phyloP scores from a whole-genome alignment of 2,113 vertebrate species.

The Pluvianellus socialis region DNA sequence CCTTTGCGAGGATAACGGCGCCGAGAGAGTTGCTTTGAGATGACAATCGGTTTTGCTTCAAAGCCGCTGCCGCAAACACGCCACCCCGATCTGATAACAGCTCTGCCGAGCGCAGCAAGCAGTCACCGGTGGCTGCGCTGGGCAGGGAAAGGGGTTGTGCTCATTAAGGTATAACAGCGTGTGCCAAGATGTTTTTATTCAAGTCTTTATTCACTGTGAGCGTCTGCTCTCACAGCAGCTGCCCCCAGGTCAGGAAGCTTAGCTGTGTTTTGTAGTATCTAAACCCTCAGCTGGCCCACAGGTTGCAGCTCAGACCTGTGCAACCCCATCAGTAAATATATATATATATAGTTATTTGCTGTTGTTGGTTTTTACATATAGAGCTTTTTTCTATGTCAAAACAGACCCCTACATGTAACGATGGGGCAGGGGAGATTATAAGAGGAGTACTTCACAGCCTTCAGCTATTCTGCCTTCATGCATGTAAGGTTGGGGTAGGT shows the following conservation, averaged over 20 bases:
- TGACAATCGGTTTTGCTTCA: neutral
- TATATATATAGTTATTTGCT: no score
- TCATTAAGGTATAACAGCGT: neutral
- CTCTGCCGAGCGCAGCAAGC: neutral
- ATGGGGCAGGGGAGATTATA: neutral
- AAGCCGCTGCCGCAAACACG: neutral
- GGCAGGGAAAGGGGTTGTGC: neutral
- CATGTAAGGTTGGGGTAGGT: accelerated
- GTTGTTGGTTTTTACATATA: no score
- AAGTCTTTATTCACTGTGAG: neutral
- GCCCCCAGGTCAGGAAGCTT: accelerated
- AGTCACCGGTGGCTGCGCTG: accelerated
- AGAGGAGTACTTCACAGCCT: neutral
- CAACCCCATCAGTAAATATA: neutral
- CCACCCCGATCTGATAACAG: accelerated
- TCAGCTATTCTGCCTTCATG: neutral
- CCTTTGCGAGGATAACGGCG: accelerated
- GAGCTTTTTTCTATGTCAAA: neutral
- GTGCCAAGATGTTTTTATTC: accelerated
- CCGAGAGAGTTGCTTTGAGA: neutral
- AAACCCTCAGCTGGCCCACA: neutral
- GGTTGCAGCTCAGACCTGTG: neutral
- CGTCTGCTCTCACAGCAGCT: neutral
- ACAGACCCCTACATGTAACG: accelerated
- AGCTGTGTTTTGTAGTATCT: neutral